Evolutionary conservation across 2,888 invertebrate species (phyloP).

Genomic region (Tetrapedia diversipes): DNA sequence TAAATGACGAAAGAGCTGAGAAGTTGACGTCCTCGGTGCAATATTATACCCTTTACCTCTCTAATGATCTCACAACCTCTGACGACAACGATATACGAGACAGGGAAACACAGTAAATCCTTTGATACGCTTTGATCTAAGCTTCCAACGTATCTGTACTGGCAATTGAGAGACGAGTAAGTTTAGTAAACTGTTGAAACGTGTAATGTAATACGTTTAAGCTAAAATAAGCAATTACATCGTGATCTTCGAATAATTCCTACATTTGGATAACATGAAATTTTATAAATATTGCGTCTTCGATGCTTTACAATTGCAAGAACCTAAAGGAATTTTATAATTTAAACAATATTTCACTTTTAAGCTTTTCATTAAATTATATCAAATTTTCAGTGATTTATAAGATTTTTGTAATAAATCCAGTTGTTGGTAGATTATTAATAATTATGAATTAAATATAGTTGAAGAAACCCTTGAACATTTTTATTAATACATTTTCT

Average conservation of each 20-base stretch:
- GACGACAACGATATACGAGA: slow-evolving; percentile 84
- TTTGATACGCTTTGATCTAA: slow-evolving; percentile 85
- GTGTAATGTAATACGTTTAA: not conserved
- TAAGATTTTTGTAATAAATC: too few relatives aligned
- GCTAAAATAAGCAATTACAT: not conserved
- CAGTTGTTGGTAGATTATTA: too few relatives aligned
- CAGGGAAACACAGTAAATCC: slow-evolving; percentile 82
- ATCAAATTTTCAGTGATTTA: not conserved
- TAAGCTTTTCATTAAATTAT: not conserved
- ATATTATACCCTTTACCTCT: slow-evolving; percentile 82
- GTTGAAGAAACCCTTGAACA: too few relatives aligned
- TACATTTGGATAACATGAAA: not conserved
- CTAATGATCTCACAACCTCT: slow-evolving; percentile 87
- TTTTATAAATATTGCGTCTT: too few relatives aligned
- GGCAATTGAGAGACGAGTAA: not conserved
- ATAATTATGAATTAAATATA: too few relatives aligned
- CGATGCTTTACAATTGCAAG: too few relatives aligned
- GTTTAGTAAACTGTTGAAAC: not conserved
- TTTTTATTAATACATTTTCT: too few relatives aligned
- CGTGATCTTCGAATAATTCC: not conserved
- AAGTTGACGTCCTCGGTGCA: slow-evolving; percentile 13
- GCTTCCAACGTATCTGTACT: slow-evolving; percentile 84
- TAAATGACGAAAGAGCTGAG: not conserved
- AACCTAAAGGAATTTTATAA: not conserved
- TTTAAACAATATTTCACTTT: not conserved